A percentile compares a stretch with the other conserved stretches of the same genome.
phyloP scores from a whole-genome alignment of 2,888 invertebrate species.

The Limnephilus marmoratus region DNA sequence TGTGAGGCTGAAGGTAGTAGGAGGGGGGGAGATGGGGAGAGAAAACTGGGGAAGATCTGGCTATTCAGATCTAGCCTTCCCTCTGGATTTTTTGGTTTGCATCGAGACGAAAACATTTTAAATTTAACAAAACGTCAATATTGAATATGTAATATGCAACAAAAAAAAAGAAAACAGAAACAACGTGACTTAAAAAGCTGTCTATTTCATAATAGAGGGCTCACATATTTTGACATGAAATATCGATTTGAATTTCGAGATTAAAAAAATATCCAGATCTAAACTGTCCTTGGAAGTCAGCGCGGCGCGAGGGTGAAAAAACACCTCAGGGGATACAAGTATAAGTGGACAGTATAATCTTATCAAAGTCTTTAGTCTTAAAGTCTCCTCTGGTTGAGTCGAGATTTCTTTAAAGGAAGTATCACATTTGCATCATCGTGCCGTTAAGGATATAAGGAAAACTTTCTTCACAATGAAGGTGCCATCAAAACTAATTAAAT shows the following conservation, averaged over 20 bases:
- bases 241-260: not conserved
- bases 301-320: not conserved
- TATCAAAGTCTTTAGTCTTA: not conserved
- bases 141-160: too few relatives aligned
- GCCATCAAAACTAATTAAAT: not conserved
- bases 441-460: not conserved
- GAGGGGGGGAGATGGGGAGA: too few relatives aligned
- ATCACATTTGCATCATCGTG: not conserved
- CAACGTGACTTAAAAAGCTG: too few relatives aligned
- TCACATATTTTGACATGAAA: not conserved
- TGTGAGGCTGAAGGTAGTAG: too few relatives aligned
- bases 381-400: not conserved
- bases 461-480: not conserved
- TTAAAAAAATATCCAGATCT: not conserved
- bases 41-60: too few relatives aligned
- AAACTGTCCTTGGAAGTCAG: not conserved
- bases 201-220: not conserved
- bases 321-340: not conserved
- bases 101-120: too few relatives aligned
- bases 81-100: too few relatives aligned
- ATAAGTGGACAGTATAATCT: not conserved
- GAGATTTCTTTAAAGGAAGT: not conserved
- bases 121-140: too few relatives aligned
- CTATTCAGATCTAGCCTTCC: too few relatives aligned
- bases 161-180: too few relatives aligned